These are phyloP conservation scores for Polydrusus cervinus DNA, from an alignment of 2,888 invertebrate genomes.

Conservation along the genomic window DNA sequence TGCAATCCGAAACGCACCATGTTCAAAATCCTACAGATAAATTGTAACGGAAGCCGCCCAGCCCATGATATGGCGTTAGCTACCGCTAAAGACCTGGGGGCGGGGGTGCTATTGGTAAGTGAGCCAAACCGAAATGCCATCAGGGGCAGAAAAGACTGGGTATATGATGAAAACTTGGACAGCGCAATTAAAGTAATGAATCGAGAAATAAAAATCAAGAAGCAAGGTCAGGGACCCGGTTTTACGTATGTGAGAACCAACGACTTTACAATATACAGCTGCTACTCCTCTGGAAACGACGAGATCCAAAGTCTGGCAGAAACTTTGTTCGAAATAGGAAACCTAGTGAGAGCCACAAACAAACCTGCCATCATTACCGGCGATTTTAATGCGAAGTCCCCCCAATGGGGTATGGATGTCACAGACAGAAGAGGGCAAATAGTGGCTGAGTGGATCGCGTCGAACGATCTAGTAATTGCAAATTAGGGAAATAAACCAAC, in stretches of 20 bases:
- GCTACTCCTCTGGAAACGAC: constrained; percentile 25
- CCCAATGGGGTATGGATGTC: constrained; percentile 36
- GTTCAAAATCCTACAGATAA: background rate
- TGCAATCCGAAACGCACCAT: background rate
- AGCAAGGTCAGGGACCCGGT: background rate
- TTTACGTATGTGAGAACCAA: background rate
- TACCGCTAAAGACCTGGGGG: constrained; percentile 8
- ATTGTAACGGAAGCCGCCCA: background rate
- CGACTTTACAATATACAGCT: background rate
- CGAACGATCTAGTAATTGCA: constrained; percentile 22
- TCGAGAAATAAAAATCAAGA: background rate
- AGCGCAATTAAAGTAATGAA: background rate
- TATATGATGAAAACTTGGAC: background rate
- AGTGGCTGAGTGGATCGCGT: constrained; percentile 34
- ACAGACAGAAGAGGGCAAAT: constrained; percentile 37
- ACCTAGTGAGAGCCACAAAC: background rate
- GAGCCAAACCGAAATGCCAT: background rate
- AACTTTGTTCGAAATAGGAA: constrained; percentile 11
- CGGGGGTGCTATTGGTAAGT: background rate
- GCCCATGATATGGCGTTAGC: constrained; percentile 27
- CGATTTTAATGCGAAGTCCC: background rate
- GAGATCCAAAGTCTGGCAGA: constrained; percentile 28
- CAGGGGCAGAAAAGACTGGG: background rate
- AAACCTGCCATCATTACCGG: constrained; percentile 2
- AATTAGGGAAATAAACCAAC: constrained; percentile 48